phyloP scores from a whole-genome alignment of 2,113 vertebrate genomes.

The Periophthalmus modestus region DNA sequence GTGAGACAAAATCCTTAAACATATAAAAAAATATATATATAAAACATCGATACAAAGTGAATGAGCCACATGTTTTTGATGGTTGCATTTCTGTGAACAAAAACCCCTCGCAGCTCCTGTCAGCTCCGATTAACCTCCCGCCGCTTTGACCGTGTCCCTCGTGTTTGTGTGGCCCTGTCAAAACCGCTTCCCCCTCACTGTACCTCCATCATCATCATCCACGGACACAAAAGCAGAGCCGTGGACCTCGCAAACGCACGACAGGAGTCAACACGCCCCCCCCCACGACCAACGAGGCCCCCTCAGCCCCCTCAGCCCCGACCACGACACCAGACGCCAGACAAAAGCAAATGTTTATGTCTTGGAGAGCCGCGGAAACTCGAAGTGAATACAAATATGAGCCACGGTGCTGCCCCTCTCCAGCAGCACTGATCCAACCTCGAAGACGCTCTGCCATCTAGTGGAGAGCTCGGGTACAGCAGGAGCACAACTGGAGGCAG shows the following conservation, averaged over 20 bases:
- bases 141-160: background rate
- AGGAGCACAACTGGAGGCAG: slow-evolving; percentile 4
- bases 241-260: background rate
- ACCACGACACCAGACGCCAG: slow-evolving; percentile 31
- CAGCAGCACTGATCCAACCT: slow-evolving; percentile 34
- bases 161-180: slow-evolving; percentile 29
- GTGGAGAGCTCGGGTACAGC: slow-evolving; percentile 68
- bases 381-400: slow-evolving; percentile 21
- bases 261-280: slow-evolving; percentile 25
- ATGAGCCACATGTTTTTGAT: slow-evolving; percentile 8
- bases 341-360: slow-evolving; percentile 52
- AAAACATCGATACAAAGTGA: slow-evolving; percentile 11
- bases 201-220: background rate
- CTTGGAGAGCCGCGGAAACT: slow-evolving; percentile 45
- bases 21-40: too few relatives aligned
- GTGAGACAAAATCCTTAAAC: too few relatives aligned
- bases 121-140: slow-evolving; percentile 1
- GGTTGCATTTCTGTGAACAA: too few relatives aligned
- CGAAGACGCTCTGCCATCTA: slow-evolving; percentile 74
- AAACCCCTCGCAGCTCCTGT: background rate
- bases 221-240: slow-evolving; percentile 6
- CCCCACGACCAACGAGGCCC: slow-evolving; percentile 9
- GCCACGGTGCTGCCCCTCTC: slow-evolving; percentile 4
- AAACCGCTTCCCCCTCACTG: background rate
- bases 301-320: slow-evolving; percentile 22